phyloP scores from a whole-genome alignment of 2,888 invertebrate genomes.

The Parelbella ahira region DNA sequence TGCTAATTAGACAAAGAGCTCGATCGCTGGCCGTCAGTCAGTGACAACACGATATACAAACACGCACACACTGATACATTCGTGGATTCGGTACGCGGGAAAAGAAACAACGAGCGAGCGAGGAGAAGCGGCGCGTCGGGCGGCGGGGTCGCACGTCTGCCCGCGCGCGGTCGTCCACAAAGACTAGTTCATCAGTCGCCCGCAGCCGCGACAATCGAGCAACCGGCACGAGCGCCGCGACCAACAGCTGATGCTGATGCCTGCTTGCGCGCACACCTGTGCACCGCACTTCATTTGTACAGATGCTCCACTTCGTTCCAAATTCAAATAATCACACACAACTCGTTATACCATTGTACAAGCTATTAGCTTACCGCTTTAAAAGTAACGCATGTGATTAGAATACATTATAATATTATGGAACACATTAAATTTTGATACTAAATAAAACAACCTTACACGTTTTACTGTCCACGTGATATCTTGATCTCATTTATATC shows the following conservation, averaged over 20 bases:
- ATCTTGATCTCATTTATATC: no score
- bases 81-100: constrained; percentile 41
- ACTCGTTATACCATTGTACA: no score
- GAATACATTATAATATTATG: no score
- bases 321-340: no score
- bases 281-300: constrained; percentile 28
- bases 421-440: no score
- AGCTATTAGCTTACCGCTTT: no score
- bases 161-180: constrained; percentile 60
- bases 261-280: constrained; percentile 77
- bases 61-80: constrained; percentile 64
- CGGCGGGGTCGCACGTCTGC: constrained; percentile 50
- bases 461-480: no score
- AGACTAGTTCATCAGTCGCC: constrained; percentile 57
- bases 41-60: constrained; percentile 64
- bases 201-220: constrained; percentile 12
- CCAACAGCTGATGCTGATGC: no score
- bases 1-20: constrained; percentile 76
- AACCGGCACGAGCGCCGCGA: constrained; percentile 56
- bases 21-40: constrained; percentile 42
- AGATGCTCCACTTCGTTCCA: constrained; percentile 3
- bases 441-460: no score
- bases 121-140: constrained; percentile 35
- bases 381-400: no score
- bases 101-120: constrained; percentile 37